These are phyloP conservation scores for Mythimna lalbum DNA, from an alignment of 2,888 invertebrate genomes.

Conservation along the genomic window DNA sequence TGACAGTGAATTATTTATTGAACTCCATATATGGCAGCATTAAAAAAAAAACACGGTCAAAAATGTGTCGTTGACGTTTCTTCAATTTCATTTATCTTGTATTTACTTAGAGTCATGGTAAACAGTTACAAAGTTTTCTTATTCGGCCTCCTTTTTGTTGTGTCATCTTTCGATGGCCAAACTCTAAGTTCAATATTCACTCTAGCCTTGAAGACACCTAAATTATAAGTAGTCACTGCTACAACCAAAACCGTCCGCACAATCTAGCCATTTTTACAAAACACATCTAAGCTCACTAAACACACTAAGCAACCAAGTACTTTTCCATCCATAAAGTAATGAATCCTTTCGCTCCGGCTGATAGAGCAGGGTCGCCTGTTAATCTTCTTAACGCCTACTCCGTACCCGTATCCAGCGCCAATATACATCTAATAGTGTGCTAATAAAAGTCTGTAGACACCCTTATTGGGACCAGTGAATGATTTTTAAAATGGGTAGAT, in stretches of 20 bases:
- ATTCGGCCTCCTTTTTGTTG: too few relatives aligned
- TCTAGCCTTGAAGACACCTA: too few relatives aligned
- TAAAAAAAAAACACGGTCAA: too few relatives aligned
- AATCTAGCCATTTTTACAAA: background rate
- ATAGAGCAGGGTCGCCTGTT: slow-evolving; percentile 60
- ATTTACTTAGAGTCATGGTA: too few relatives aligned
- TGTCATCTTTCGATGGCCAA: too few relatives aligned
- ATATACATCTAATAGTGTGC: slow-evolving; percentile 58
- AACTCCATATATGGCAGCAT: too few relatives aligned
- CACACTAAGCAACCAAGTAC: slow-evolving; percentile 19
- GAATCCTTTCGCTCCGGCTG: slow-evolving; percentile 40
- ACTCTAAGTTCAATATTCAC: too few relatives aligned
- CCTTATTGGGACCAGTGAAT: slow-evolving; percentile 31
- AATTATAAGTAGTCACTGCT: background rate
- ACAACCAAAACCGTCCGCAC: background rate
- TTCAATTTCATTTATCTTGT: too few relatives aligned
- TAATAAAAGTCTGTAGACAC: slow-evolving; percentile 58
- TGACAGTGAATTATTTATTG: too few relatives aligned
- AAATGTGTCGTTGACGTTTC: too few relatives aligned
- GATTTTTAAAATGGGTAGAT: slow-evolving; percentile 22
- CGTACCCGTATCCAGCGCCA: slow-evolving; percentile 48
- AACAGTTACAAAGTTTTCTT: too few relatives aligned
- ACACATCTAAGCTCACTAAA: background rate
- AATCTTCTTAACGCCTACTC: slow-evolving; percentile 63
- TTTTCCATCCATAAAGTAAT: slow-evolving; percentile 49